phyloP scores from a whole-genome alignment of 2,113 vertebrate species.

The Plotosus lineatus region DNA sequence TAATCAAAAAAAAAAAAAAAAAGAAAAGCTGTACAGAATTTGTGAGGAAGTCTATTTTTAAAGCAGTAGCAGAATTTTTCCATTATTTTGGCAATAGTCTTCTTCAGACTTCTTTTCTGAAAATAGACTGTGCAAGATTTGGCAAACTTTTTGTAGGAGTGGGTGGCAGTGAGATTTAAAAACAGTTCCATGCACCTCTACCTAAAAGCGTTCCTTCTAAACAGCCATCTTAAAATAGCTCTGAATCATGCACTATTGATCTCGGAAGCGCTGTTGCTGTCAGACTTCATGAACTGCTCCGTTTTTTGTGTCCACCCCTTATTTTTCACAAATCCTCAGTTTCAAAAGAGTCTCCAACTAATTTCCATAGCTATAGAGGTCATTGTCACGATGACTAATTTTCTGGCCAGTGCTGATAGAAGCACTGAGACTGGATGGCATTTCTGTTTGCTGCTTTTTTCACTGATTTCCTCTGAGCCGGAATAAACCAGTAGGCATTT shows the following conservation, averaged over 20 bases:
- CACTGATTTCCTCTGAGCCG: background rate
- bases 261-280: constrained; percentile 52
- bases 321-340: constrained; percentile 47
- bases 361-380: constrained; percentile 31
- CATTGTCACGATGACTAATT: constrained; percentile 28
- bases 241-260: constrained; percentile 71
- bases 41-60: too few species aligned
- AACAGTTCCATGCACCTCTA: background rate
- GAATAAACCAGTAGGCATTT: constrained; percentile 9
- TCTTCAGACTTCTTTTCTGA: too few species aligned
- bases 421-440: background rate
- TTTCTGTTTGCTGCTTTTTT: constrained; percentile 12
- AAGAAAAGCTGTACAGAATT: too few species aligned
- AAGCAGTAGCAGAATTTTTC: too few species aligned
- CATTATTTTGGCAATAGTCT: too few species aligned
- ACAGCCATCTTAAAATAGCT: constrained; percentile 66
- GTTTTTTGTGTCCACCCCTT: constrained; percentile 58
- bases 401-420: constrained; percentile 7
- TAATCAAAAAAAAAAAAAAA: too few species aligned
- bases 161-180: background rate
- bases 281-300: constrained; percentile 55
- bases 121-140: background rate
- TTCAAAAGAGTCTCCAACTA: constrained; percentile 25
- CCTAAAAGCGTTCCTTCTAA: constrained; percentile 9
- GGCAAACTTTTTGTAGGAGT: background rate